Conservation (phyloP, 2,888 invertebrate species). For the Orgyia antiqua region DNA sequence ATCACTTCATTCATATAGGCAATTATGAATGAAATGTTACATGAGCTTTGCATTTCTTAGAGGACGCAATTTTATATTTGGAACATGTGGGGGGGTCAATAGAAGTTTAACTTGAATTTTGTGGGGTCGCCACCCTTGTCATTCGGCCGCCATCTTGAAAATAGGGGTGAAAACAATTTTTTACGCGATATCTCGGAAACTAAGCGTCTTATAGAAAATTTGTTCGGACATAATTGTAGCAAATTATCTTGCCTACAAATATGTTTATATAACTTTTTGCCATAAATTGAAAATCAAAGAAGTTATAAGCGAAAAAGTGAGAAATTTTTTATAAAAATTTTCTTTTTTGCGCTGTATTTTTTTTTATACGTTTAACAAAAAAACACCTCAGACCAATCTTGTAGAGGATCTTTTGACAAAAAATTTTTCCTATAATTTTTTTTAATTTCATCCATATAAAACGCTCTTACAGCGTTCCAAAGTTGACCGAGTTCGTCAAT, state of each 20-base stretch:
- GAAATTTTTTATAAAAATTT: no score
- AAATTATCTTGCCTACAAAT: constrained; percentile 10
- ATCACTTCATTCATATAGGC: no score
- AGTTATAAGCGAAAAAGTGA: no score
- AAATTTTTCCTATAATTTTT: constrained; percentile 7
- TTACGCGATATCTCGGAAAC: constrained; percentile 5
- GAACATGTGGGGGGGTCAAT: no score
- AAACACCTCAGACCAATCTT: constrained; percentile 10
- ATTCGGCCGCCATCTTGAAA: constrained; percentile 1
- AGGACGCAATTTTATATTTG: no score
- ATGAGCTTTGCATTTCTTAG: no score
- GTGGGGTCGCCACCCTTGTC: no score
- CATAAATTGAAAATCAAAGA: constrained; percentile 4
- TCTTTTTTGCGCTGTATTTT: no score
- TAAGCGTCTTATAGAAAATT: constrained; percentile 1
- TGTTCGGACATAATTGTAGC: no score
- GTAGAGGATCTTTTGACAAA: constrained; percentile 9
- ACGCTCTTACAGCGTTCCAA: constrained; percentile 6
- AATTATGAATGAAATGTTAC: no score
- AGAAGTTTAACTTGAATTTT: no score
- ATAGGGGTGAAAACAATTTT: constrained; percentile 6
- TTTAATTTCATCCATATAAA: constrained; percentile 9
- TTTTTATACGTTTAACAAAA: constrained; percentile 9
- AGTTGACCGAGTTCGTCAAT: constrained; percentile 11
- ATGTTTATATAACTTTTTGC: constrained; percentile 9